Percentiles rank a stretch among this genome's conserved stretches.
Evolutionary conservation across 1,140 invertebrate species (phyloP).

Genomic region (Drosophila ficusphila): DNA sequence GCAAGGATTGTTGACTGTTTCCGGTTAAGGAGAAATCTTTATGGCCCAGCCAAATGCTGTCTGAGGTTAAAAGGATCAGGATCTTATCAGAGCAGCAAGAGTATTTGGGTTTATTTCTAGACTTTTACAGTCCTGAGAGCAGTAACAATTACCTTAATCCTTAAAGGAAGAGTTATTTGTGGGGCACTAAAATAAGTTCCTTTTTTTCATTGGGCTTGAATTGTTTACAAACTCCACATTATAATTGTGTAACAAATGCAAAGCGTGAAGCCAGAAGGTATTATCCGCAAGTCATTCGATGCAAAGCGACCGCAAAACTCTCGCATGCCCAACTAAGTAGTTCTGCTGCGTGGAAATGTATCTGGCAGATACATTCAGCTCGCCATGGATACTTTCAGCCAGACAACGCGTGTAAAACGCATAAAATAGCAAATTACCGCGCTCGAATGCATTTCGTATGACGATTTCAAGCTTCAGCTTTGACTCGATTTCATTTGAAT

Average conservation of each 20-base stretch:
- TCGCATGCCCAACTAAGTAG: background rate
- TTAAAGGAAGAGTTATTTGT: background rate
- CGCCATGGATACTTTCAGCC: slow-evolving; percentile 42
- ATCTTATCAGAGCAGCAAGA: background rate
- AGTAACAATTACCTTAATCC: too few species aligned
- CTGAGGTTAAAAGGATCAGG: background rate
- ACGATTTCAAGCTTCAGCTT: slow-evolving; percentile 50
- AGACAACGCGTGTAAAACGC: slow-evolving; percentile 65
- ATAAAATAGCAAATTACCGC: slow-evolving; percentile 75
- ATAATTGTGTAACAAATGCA: too few species aligned
- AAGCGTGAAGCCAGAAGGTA: background rate
- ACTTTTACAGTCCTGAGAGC: background rate
- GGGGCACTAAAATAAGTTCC: background rate
- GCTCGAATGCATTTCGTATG: slow-evolving; percentile 62
- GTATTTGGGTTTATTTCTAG: background rate
- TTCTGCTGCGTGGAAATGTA: slow-evolving; percentile 38
- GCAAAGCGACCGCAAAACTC: slow-evolving; percentile 14
- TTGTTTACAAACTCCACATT: background rate
- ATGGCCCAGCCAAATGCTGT: background rate
- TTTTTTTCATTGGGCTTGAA: background rate
- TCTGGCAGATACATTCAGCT: slow-evolving; percentile 39
- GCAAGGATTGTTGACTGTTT: slow-evolving; percentile 46
- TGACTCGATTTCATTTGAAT: slow-evolving; percentile 74
- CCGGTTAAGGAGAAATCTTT: slow-evolving; percentile 22
- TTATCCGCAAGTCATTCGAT: background rate